Conservation (phyloP, 2,888 invertebrate species). For the Dynastes hyllus region DNA sequence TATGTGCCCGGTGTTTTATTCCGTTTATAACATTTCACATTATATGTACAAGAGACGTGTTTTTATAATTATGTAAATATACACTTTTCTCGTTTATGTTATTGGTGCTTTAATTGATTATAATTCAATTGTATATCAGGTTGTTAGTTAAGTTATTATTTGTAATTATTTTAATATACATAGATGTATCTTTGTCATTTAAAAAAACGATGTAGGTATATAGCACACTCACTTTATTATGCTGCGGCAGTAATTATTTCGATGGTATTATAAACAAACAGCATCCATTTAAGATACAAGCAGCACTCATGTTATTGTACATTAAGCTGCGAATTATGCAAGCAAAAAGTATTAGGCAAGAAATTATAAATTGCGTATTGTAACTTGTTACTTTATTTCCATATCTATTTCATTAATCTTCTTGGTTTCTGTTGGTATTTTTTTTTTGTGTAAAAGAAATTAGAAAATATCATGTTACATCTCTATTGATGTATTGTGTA, state of each 20-base stretch:
- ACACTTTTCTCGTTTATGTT: conserved; percentile 29
- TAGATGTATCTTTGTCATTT: conserved; percentile 45
- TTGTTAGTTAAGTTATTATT: conserved; percentile 11
- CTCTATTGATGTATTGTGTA: conserved; percentile 36
- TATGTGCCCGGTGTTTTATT: conserved; percentile 38
- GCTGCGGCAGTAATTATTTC: conserved; percentile 10
- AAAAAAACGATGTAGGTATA: background rate
- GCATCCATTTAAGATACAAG: conserved; percentile 8
- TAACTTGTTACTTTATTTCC: conserved; percentile 19
- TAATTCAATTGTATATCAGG: conserved; percentile 24
- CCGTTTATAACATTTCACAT: conserved; percentile 5
- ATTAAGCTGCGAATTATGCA: background rate
- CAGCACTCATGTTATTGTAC: conserved; percentile 16
- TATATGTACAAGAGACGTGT: conserved; percentile 4
- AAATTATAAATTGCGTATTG: conserved; percentile 12
- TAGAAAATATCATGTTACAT: conserved; percentile 10
- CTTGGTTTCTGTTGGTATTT: conserved; percentile 34
- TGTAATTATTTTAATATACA: conserved; percentile 34
- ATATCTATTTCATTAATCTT: conserved; percentile 16
- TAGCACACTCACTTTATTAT: conserved; percentile 6
- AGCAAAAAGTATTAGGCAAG: conserved; percentile 22
- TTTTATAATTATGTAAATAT: conserved; percentile 38
- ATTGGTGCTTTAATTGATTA: conserved; percentile 40
- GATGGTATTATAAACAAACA: background rate
- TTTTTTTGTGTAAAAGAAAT: conserved; percentile 12